Percentiles rank a stretch among this genome's conserved stretches.
Conservation (phyloP, 1,140 invertebrate species). For the Aleiodes sp. region DNA sequence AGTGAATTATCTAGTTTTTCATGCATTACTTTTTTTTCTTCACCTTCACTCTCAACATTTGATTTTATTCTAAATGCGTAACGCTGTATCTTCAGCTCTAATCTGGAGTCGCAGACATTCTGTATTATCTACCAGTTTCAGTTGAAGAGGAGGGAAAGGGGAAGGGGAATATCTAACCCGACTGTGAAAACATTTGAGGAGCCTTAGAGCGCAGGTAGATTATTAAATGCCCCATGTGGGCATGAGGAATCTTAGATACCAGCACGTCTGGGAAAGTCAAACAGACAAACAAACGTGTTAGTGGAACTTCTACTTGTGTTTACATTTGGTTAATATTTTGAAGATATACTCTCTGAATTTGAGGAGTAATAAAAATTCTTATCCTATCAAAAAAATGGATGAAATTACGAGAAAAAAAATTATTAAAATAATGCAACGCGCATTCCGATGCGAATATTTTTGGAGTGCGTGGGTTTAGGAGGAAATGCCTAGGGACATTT, state of each 20-base stretch:
- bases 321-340: constrained; percentile 55
- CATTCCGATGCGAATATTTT: too few species aligned
- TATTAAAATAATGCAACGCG: too few species aligned
- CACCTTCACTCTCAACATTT: not conserved
- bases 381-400: too few species aligned
- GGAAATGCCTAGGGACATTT: too few species aligned
- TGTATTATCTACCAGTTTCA: not conserved
- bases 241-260: constrained; percentile 40
- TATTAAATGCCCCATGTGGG: constrained; percentile 39
- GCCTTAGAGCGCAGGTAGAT: constrained; percentile 54
- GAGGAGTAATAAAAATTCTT: too few species aligned
- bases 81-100: not conserved
- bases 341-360: too few species aligned
- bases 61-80: not conserved
- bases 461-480: too few species aligned
- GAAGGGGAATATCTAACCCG: constrained; percentile 54
- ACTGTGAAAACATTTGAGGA: constrained; percentile 59
- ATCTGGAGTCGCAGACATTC: not conserved
- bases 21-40: not conserved
- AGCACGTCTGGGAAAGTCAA: constrained; percentile 65
- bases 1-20: not conserved
- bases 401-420: too few species aligned
- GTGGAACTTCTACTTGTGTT: constrained; percentile 57
- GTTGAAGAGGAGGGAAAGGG: not conserved
- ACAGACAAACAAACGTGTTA: constrained; percentile 58